phyloP scores from a whole-genome alignment of 2,888 invertebrate species.

The Sesamia inferens region DNA sequence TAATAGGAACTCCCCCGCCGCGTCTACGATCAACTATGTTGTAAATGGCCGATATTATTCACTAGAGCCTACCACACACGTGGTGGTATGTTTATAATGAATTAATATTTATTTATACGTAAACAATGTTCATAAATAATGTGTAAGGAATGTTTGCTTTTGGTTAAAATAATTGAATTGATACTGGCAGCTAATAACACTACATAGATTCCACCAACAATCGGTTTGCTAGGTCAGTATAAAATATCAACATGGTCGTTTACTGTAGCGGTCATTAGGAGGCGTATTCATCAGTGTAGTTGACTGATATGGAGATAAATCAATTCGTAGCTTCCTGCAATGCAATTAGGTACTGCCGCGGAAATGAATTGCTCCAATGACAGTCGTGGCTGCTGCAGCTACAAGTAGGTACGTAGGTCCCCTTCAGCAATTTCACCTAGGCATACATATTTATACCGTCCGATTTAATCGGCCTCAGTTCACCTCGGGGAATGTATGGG shows the following conservation, averaged over 20 bases:
- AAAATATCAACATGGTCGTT: conserved; percentile 8
- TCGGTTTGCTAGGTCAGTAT: neutral
- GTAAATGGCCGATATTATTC: conserved; percentile 74
- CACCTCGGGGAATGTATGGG: conserved; percentile 76
- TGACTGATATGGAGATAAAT: conserved; percentile 20
- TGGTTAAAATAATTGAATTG: conserved; percentile 34
- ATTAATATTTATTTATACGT: conserved; percentile 38
- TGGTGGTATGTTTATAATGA: conserved; percentile 48
- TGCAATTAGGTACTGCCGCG: conserved; percentile 33
- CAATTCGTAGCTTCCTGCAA: conserved; percentile 22
- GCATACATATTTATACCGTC: conserved; percentile 59
- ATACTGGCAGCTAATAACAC: conserved; percentile 4
- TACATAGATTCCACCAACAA: neutral
- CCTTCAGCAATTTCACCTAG: conserved; percentile 52
- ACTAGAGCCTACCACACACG: conserved; percentile 76
- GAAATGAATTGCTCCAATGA: conserved; percentile 22
- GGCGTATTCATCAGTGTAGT: neutral
- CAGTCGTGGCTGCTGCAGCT: neutral
- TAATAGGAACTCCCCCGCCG: conserved; percentile 81
- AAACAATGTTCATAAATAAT: conserved; percentile 22
- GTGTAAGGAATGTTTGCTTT: conserved; percentile 15
- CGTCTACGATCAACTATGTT: conserved; percentile 73
- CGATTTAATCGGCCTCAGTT: conserved; percentile 71
- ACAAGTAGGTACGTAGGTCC: conserved; percentile 25
- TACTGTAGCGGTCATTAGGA: neutral